Percentiles rank a stretch among this genome's conserved stretches.
Conservation (phyloP, 2,113 vertebrate genomes). For the Leucosticte australis region DNA sequence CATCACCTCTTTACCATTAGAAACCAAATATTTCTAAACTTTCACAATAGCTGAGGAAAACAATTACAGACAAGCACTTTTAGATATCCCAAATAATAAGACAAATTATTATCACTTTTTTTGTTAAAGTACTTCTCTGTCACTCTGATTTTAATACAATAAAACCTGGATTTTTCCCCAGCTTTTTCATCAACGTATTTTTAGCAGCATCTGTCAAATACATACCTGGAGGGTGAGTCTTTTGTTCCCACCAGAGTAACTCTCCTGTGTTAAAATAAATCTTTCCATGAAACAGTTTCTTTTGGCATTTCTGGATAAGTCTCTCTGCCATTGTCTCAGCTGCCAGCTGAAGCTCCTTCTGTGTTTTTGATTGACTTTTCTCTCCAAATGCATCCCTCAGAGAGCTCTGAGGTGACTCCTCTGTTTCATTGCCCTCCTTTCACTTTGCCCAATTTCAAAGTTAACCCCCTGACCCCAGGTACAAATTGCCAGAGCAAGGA, state of each 20-base stretch:
- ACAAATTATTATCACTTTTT: not conserved
- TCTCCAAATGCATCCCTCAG: not conserved
- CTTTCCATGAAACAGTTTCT: not conserved
- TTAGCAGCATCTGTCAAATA: slow-evolving; percentile 44
- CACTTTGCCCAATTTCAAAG: slow-evolving; percentile 7
- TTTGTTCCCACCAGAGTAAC: slow-evolving; percentile 41
- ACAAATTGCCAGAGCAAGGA: slow-evolving; percentile 28
- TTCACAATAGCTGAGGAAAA: not conserved
- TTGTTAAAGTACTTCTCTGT: not conserved
- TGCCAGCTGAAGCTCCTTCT: slow-evolving; percentile 13
- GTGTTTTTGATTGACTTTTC: slow-evolving; percentile 33
- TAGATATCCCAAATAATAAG: not conserved
- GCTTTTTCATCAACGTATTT: not conserved
- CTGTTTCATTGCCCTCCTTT: not conserved
- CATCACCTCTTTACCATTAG: not conserved
- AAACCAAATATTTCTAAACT: not conserved
- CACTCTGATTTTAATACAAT: not conserved
- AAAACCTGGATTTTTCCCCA: not conserved
- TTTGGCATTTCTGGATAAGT: slow-evolving; percentile 11
- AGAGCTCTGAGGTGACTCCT: not conserved
- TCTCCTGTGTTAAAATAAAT: slow-evolving; percentile 11
- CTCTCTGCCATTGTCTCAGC: slow-evolving; percentile 7
- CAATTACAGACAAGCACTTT: not conserved
- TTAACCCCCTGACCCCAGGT: slow-evolving; percentile 22
- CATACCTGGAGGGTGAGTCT: slow-evolving; percentile 1